Base-by-base conservation (phyloP, 1,140 invertebrate species). In the Halesus radiatus region DNA sequence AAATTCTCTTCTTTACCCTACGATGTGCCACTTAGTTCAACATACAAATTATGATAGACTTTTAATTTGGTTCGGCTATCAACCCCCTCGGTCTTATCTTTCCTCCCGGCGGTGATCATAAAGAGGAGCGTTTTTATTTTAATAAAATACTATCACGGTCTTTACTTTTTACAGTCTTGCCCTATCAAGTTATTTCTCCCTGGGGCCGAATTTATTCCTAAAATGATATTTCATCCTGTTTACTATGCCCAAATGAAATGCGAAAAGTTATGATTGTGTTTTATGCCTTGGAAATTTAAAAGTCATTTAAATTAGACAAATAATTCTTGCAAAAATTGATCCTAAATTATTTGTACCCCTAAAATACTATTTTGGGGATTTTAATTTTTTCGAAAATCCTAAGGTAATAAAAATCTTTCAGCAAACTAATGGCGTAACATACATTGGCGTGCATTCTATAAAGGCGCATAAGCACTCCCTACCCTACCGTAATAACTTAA, bases 11-110 rank as follows among this genome's bases (percentile, higher is more conserved):
- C 26, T 72, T 50, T 37, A 45, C n/a, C 23, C 29, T 26, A 56
- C 60, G 52, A 79, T 66, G 50, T 79, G 26, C 78, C 78, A 75
- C 81, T 80, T 78, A 80, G 76, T 80, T 76, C 79, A 68, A 79
- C 81, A 80, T 80, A 80, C 81, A 83, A 83, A 83, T 83, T 83
- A 80, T 83, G 81, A 83, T 83, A 80, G 81, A 83, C 81, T 83
- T 83, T 83, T 83, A 83, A 83, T 83, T 83, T 83, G 81, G 68
- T 64, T 58, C 79, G 22, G 72, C 78, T 79, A 79, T 74, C 70
- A 54, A 22, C 70, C n/a, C n/a, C 37, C 68, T 4, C 8, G 18
- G 62, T 26, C 10, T 45, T 50, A 29, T 56, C 62, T 52, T 29
- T 3, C 20, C 18, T 13, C 50, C 15, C 53, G 22, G 3, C 50